Conservation (phyloP, 2,888 invertebrate genomes). For the Archaeoteleia sp. region DNA sequence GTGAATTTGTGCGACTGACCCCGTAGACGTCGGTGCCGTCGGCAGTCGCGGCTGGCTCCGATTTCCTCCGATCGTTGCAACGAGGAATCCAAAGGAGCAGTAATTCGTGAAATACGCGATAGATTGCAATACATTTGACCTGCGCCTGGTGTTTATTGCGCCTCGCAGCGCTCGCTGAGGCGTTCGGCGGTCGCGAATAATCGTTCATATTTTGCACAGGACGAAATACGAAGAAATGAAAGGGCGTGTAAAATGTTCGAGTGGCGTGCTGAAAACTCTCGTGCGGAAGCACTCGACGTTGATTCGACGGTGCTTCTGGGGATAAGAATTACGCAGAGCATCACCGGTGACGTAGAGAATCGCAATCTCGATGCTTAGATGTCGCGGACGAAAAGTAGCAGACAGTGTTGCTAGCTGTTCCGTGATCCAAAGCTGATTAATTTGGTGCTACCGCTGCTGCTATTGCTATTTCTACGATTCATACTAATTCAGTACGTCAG, state of each 20-base stretch:
- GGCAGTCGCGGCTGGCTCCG: background rate
- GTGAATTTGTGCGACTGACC: no score
- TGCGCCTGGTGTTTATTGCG: background rate
- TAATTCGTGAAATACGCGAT: background rate
- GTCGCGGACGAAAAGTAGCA: no score
- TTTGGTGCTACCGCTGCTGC: no score
- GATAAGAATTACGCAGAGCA: no score
- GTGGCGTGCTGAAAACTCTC: conserved; percentile 36
- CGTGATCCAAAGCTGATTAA: no score
- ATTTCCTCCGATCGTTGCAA: conserved; percentile 1
- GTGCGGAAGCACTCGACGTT: conserved; percentile 55
- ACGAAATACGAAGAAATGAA: conserved; percentile 20
- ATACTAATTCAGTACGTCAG: no score
- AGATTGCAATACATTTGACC: background rate
- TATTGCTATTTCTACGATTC: no score
- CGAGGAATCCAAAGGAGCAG: background rate
- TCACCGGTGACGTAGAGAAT: no score
- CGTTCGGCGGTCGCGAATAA: background rate
- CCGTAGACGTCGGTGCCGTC: background rate
- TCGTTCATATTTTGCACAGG: background rate
- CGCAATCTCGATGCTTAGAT: no score
- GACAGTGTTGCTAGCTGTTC: no score
- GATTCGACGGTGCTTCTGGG: conserved; percentile 55
- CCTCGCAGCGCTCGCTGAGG: background rate
- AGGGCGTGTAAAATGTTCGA: conserved; percentile 60